phyloP scores from a whole-genome alignment of 2,113 vertebrate species.

The Thermophis baileyi region DNA sequence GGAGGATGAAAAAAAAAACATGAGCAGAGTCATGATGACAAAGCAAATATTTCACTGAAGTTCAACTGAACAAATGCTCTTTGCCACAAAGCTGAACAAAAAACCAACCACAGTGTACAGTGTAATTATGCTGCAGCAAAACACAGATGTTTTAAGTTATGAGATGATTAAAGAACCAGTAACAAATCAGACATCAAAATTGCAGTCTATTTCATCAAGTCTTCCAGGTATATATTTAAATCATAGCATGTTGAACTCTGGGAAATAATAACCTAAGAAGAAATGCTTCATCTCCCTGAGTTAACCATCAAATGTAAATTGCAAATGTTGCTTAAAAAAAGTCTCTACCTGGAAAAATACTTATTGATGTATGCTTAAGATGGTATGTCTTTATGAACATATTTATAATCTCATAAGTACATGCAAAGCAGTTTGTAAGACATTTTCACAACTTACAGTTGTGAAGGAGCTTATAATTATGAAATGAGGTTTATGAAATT shows the following conservation, averaged over 20 bases:
- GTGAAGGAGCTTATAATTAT: neutral
- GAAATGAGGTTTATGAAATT: neutral
- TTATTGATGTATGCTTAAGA: neutral
- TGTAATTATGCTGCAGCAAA: neutral
- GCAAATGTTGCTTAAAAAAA: neutral
- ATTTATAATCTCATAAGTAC: neutral
- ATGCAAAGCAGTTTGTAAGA: neutral
- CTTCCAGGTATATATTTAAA: neutral
- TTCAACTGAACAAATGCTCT: neutral
- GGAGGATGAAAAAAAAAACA: slow-evolving; percentile 5
- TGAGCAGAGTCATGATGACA: slow-evolving; percentile 63
- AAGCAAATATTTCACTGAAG: slow-evolving; percentile 62
- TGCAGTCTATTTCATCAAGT: neutral
- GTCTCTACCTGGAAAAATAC: neutral
- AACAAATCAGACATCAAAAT: neutral
- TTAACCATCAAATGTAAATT: neutral
- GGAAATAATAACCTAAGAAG: neutral
- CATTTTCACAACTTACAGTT: neutral
- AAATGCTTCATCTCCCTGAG: neutral
- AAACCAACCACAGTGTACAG: neutral
- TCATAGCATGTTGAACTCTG: neutral
- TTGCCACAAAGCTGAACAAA: neutral
- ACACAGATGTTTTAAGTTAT: accelerated
- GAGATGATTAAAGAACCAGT: neutral
- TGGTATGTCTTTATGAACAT: neutral